phyloP scores from a whole-genome alignment of 2,888 invertebrate genomes.

The Thysanoteuthis rhombus region DNA sequence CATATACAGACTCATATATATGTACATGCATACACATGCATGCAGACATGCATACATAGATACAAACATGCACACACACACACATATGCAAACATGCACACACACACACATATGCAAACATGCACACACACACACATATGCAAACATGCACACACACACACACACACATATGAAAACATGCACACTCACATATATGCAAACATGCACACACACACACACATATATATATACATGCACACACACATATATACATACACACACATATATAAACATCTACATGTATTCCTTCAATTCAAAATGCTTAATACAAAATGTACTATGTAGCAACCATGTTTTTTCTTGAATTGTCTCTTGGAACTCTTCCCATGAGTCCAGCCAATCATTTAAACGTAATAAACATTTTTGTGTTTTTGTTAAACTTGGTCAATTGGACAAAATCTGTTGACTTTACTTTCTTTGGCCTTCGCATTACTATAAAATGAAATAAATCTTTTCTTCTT shows the following conservation, averaged over 20 bases:
- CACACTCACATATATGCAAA: neutral
- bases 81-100: too few relatives aligned
- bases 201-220: neutral
- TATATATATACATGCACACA: too few relatives aligned
- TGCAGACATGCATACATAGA: too few relatives aligned
- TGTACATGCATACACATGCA: too few relatives aligned
- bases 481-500: neutral
- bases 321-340: neutral
- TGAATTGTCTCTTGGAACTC: neutral
- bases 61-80: too few relatives aligned
- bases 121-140: too few relatives aligned
- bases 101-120: too few relatives aligned
- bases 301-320: neutral
- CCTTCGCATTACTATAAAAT: neutral
- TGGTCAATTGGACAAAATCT: neutral
- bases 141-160: neutral
- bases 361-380: neutral
- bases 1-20: too few relatives aligned
- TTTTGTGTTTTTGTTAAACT: neutral
- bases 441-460: neutral
- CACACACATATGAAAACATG: neutral
- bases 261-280: neutral
- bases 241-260: too few relatives aligned
- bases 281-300: neutral
- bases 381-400: neutral